Conservation (phyloP, 2,797 vertebrate species). For the Spinus pinus region DNA sequence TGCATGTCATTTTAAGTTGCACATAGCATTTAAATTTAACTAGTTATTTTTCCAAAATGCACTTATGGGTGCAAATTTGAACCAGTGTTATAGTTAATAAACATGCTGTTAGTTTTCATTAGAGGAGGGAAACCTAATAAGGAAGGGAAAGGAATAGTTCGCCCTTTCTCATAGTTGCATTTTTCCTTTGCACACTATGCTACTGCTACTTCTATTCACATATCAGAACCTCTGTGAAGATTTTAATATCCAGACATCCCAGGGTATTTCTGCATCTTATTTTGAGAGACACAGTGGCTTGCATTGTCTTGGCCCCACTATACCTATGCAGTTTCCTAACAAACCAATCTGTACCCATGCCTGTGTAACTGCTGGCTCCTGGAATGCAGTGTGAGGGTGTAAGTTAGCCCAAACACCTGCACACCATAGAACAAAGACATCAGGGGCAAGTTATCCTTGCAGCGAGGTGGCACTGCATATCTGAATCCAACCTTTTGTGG, state of each 20-base stretch:
- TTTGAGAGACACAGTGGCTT: background rate
- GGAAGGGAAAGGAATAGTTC: background rate
- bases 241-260: background rate
- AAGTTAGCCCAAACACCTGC: background rate
- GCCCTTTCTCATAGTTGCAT: rapidly evolving
- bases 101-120: background rate
- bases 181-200: background rate
- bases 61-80: background rate
- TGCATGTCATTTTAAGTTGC: background rate
- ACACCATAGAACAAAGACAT: background rate
- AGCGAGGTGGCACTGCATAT: rapidly evolving
- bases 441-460: background rate
- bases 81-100: background rate
- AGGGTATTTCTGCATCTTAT: background rate
- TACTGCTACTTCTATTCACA: background rate
- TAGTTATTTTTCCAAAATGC: background rate
- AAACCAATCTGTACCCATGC: rapidly evolving
- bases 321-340: background rate
- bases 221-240: background rate
- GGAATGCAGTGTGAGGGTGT: background rate
- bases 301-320: background rate
- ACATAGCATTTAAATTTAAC: slow-evolving; percentile 8
- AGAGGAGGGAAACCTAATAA: background rate
- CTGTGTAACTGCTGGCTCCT: background rate
- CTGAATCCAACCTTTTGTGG: background rate